Evolutionary conservation across 2,888 invertebrate genomes (phyloP).

Genomic region (Tachina grossa): DNA sequence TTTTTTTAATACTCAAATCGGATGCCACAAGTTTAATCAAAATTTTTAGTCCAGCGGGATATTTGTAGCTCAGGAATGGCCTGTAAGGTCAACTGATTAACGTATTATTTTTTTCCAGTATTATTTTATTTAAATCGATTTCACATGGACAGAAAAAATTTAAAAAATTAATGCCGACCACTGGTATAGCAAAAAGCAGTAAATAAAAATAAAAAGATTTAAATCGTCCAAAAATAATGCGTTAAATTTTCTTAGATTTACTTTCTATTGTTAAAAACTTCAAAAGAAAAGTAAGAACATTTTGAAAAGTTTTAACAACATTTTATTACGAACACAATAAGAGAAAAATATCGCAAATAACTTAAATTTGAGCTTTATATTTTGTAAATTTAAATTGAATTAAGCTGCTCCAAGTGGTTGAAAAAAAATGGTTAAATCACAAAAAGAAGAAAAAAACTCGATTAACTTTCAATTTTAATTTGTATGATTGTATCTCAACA

Average conservation of each 20-base stretch:
- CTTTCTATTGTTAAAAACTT: constrained; percentile 2
- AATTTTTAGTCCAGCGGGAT: no score
- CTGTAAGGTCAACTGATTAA: no score
- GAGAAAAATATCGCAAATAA: neutral
- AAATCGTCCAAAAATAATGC: neutral
- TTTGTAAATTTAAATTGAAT: neutral
- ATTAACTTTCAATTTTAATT: constrained; percentile 34
- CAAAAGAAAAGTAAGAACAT: neutral
- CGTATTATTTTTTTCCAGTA: no score
- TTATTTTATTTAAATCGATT: no score
- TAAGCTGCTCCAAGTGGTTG: neutral
- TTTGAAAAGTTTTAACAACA: neutral
- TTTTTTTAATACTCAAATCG: no score
- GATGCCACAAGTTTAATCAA: no score
- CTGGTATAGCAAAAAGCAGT: no score
- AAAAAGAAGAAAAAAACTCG: neutral
- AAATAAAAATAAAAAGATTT: neutral
- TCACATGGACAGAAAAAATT: no score
- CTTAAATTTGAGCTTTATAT: neutral
- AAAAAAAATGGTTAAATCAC: neutral
- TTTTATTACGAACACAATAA: constrained; percentile 4
- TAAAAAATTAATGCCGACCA: no score
- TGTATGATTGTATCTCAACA: neutral
- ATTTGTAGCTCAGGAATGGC: no score
- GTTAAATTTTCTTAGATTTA: no score